Conservation (phyloP, 2,888 invertebrate species). For the Dichetophora obliterata region DNA sequence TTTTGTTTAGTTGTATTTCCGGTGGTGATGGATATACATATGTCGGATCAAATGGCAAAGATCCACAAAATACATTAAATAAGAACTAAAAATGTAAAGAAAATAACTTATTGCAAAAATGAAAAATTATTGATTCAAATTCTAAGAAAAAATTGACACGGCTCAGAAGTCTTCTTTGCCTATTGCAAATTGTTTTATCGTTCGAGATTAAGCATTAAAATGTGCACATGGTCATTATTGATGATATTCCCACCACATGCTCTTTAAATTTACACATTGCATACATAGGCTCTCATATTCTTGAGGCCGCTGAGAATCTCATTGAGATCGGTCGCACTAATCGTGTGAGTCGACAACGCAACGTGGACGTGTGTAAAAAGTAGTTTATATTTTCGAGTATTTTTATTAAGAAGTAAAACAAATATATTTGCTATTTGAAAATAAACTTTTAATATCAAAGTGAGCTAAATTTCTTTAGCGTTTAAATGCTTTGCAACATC, state of each 20-base stretch:
- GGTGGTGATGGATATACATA: too few relatives aligned
- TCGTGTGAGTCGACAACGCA: slow-evolving; percentile 8
- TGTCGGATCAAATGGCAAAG: too few relatives aligned
- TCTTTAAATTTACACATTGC: not conserved
- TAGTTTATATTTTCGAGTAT: not conserved
- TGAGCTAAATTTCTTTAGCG: too few relatives aligned
- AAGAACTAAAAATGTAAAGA: too few relatives aligned
- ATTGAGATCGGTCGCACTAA: not conserved
- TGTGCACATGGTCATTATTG: slow-evolving; percentile 23
- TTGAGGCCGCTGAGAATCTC: not conserved
- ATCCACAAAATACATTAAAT: too few relatives aligned
- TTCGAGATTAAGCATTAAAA: not conserved
- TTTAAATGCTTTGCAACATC: too few relatives aligned
- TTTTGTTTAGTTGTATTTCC: too few relatives aligned
- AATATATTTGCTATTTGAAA: too few relatives aligned
- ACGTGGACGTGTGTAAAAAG: slow-evolving; percentile 6
- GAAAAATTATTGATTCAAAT: too few relatives aligned
- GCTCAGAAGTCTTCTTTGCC: not conserved
- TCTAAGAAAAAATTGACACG: not conserved
- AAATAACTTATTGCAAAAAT: too few relatives aligned
- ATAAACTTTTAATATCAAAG: too few relatives aligned
- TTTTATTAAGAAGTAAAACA: not conserved
- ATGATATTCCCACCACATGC: not conserved
- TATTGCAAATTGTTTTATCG: not conserved
- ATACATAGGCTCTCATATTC: not conserved